phyloP scores from a whole-genome alignment of 2,888 invertebrate species.

The Seira sanloemensis region DNA sequence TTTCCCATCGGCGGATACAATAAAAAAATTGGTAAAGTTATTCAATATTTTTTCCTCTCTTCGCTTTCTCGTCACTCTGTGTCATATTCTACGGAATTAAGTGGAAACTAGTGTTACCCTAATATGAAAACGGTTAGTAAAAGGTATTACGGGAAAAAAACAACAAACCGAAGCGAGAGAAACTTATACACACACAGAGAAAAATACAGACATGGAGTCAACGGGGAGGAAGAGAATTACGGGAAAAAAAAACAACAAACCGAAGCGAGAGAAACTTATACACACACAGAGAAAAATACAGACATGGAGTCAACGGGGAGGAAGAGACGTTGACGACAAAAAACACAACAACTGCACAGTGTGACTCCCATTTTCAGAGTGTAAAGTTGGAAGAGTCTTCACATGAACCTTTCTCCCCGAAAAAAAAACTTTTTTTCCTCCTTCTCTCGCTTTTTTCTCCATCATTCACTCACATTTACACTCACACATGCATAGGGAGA shows the following conservation, averaged over 20 bases:
- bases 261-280: neutral
- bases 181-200: conserved; percentile 23
- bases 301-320: conserved; percentile 69
- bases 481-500: conserved; percentile 24
- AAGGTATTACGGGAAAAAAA: neutral
- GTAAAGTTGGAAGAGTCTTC: conserved; percentile 66
- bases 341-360: conserved; percentile 67
- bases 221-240: conserved; percentile 53
- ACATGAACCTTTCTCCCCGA: conserved; percentile 60
- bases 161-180: neutral
- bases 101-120: conserved; percentile 62
- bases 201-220: conserved; percentile 67
- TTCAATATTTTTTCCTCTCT: too few species aligned
- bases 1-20: too few species aligned
- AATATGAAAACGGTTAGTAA: conserved; percentile 22
- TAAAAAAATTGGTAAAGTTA: too few species aligned
- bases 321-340: conserved; percentile 65
- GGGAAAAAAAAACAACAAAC: neutral
- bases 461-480: conserved; percentile 38
- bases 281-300: conserved; percentile 50
- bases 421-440: conserved; percentile 22
- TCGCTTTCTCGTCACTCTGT: too few species aligned
- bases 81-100: conserved; percentile 57
- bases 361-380: conserved; percentile 69
- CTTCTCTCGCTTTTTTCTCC: conserved; percentile 34